Base-by-base conservation (phyloP, 2,797 vertebrate genomes). In the Enteromius unitaeniatus region DNA sequence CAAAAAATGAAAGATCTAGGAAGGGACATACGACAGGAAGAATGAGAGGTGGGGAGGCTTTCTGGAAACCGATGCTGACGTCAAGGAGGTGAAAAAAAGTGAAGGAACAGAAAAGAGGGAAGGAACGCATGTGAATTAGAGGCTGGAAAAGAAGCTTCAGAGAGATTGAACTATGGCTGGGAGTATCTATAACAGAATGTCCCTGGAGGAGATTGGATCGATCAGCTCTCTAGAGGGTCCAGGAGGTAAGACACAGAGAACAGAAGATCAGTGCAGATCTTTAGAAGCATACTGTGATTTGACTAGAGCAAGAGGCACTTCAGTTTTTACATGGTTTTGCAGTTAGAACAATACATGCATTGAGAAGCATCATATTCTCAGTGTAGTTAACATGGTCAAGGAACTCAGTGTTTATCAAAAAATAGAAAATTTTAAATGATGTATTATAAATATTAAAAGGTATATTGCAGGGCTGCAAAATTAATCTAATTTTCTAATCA, bases 181-280 rank as follows among this genome's bases (percentile, higher is more conserved):
- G 88, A 94, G 93, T 85, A 88, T 92, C 86, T 94, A 93, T 91
- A 92, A 91, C 90, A 93, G 92, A 88, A 92, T 93, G 74, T 94
- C 93, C 84, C 87, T 94, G 88, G 94, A 94, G 89, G 94, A 95
- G 85, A 91, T 86, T 72, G 92, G 93, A 88, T 95, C 93, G 3
- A 91, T 90, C 84, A 93, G 93, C 91, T 94, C 93, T 88, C 89
- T 93, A 86, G 91, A 94, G 88, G 92, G 92, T 87, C 89, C 92
- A 88, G 83, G 78, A 86, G 83, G 85, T 88, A 85, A 86, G 81
- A 72, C 51, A 17, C 31, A 74, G 51, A 62, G 69, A 60, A 55
- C 11, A 34, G 55, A 62, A 65, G 58, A 77, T n/a, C 68, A 65
- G 23, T 40, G 31, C 37, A 58, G 51, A n/a, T 79, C 53, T 65